Evolutionary conservation across 2,113 vertebrate genomes (phyloP).

Genomic region (Eulemur macaco): DNA sequence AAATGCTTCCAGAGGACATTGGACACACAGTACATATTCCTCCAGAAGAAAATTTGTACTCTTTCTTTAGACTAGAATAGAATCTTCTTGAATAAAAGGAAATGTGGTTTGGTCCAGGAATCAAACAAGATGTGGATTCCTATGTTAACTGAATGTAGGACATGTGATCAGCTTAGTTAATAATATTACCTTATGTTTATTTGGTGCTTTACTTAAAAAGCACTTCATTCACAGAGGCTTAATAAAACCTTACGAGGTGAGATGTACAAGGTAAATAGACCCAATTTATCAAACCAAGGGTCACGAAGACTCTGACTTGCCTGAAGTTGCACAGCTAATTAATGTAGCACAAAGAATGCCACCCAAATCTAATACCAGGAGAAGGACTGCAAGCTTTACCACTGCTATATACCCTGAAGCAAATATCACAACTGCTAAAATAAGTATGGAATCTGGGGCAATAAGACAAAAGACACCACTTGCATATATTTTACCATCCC

Average conservation of each 20-base stretch:
- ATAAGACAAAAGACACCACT: neutral
- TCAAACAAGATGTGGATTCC: neutral
- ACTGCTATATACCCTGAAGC: neutral
- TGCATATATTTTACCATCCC: neutral
- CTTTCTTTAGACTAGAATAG: neutral
- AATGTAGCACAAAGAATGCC: neutral
- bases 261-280: neutral
- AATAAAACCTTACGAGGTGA: conserved; percentile 37
- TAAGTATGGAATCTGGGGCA: conserved; percentile 35
- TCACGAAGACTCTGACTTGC: conserved; percentile 41
- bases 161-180: neutral
- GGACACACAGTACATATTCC: neutral
- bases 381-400: neutral
- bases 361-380: neutral
- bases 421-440: neutral
- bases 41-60: neutral
- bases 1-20: neutral
- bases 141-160: neutral
- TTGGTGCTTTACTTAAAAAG: conserved; percentile 35
- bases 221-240: neutral
- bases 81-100: neutral
- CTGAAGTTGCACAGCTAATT: conserved; percentile 33
- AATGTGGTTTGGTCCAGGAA: neutral
- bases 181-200: neutral
- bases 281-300: neutral